phyloP scores from a whole-genome alignment of 2,888 invertebrate species.

The Coremacera marginata region DNA sequence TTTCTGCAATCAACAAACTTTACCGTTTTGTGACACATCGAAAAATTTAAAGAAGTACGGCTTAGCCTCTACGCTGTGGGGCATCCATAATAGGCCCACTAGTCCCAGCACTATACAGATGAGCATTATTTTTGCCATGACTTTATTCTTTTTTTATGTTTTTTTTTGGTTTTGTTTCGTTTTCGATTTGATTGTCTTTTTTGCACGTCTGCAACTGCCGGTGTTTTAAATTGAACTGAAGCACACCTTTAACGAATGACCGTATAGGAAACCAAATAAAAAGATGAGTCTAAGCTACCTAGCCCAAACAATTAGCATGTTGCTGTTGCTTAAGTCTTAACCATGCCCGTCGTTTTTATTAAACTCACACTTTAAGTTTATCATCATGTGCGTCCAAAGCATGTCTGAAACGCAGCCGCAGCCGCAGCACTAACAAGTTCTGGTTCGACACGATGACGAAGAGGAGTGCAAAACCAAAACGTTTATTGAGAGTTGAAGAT shows the following conservation, averaged over 20 bases:
- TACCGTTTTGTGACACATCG: conserved; percentile 34
- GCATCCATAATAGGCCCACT: conserved; percentile 7
- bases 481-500: not conserved
- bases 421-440: not conserved
- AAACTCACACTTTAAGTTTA: not conserved
- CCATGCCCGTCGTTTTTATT: not conserved
- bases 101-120: conserved; percentile 31
- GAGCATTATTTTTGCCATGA: conserved; percentile 36
- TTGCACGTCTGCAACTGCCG: conserved; percentile 38
- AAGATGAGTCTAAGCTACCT: not conserved
- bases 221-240: conserved; percentile 40
- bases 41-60: conserved; percentile 42
- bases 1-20: not conserved
- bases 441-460: not conserved
- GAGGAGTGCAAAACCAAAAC: not conserved
- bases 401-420: not conserved
- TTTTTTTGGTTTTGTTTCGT: not conserved
- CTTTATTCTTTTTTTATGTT: not conserved
- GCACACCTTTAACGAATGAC: conserved; percentile 4
- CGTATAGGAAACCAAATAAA: not conserved
- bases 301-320: conserved; percentile 28
- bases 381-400: too few relatives aligned
- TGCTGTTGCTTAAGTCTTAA: not conserved
- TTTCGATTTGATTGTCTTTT: not conserved
- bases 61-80: conserved; percentile 33